Base-by-base conservation (phyloP, 1,140 invertebrate genomes). In the Ericerus pela region DNA sequence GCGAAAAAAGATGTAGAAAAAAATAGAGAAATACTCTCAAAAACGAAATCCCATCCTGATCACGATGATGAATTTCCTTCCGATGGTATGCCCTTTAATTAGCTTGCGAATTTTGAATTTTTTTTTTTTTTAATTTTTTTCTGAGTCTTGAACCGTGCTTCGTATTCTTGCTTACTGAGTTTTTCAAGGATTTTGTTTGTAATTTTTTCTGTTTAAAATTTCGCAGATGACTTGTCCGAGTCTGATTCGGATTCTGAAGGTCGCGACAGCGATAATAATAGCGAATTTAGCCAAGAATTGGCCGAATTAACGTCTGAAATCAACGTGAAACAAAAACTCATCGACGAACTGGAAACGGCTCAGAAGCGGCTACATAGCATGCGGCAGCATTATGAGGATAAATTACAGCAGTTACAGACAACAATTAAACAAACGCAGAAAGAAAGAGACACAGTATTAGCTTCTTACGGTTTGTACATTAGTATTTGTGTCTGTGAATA, bases 351-450 rank as follows among this genome's bases (percentile, higher is more conserved):
- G 53, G 94, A 98, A 67, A 69, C 82, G 20, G 88, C 85, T 11
- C 88, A 97, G 67, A 76, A 81, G 43, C 72, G 88, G 43, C 73
- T 96, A 58, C 79, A 85, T 30, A 79, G 82, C 0, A 82, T 97
- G 76, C 80, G 82, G 52, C 78, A 82, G 57, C 87, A 96, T 63
- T 98, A 98, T 70, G 95, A 98, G 70, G 86, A 93, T 36, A 93
- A 97, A 66, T 72, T 99, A n/a, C 72, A 79, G 33, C 82, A 88
- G 47, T 70, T 98, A n/a, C 84, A 89, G 65, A 79, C 79, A 2
- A 82, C 85, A 63, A 98, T 97, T 47, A 79, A 78, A 59, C 82
- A 84, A 59, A 96, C 92, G 0, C 86, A 95, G 69, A 80, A 87
- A 51, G 95, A 98, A 72, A 75, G 92, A 43, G 94, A 98, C 69